Conservation (phyloP, 2,888 invertebrate genomes). For the Pterostichus madidus region DNA sequence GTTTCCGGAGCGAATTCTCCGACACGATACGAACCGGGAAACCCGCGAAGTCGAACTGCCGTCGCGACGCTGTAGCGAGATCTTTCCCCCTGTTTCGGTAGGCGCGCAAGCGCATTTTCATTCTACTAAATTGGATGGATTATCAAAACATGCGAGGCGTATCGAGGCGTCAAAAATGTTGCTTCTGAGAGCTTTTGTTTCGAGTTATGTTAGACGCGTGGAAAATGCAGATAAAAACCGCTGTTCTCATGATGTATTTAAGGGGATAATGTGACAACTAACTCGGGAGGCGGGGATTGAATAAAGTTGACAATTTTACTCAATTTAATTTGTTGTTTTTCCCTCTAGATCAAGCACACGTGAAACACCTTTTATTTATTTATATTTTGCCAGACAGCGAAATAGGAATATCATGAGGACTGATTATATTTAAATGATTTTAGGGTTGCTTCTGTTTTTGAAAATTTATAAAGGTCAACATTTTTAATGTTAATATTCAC, state of each 20-base stretch:
- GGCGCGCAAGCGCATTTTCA: conserved; percentile 18
- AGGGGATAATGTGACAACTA: conserved; percentile 32
- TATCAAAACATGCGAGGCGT: conserved; percentile 59
- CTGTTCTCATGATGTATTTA: conserved; percentile 22
- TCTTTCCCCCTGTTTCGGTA: not conserved
- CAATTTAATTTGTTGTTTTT: not conserved
- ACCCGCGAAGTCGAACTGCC: conserved; percentile 43
- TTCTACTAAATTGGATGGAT: conserved; percentile 51
- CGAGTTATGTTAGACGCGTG: conserved; percentile 51
- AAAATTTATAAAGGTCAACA: too few species aligned
- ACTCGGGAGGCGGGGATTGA: not conserved
- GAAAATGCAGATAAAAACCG: conserved; percentile 51
- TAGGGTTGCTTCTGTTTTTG: too few species aligned
- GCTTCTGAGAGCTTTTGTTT: conserved; percentile 52
- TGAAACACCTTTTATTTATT: too few species aligned
- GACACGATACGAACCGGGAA: not conserved
- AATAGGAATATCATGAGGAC: too few species aligned
- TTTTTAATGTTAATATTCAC: too few species aligned
- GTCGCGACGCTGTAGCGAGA: conserved; percentile 19
- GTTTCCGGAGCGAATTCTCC: not conserved
- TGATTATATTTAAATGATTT: too few species aligned
- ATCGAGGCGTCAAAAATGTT: conserved; percentile 56
- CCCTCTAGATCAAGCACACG: not conserved
- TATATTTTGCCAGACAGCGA: too few species aligned
- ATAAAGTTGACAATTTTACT: not conserved